phyloP scores from a whole-genome alignment of 2,888 invertebrate genomes.

The Allophyes oxyacanthae region DNA sequence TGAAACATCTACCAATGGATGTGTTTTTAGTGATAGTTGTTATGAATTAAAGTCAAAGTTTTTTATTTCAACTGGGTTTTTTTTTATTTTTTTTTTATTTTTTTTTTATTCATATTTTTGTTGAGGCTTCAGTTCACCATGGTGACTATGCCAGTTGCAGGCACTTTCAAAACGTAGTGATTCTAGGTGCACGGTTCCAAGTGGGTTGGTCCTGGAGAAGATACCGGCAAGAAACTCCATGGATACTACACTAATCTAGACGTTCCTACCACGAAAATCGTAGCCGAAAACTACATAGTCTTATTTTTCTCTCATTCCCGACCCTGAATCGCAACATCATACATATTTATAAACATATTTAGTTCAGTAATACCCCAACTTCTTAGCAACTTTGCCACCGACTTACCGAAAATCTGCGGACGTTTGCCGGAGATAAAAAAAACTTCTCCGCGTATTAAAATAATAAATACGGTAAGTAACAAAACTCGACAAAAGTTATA shows the following conservation, averaged over 20 bases:
- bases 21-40: not conserved
- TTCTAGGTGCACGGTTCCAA: too few species aligned
- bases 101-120: too few species aligned
- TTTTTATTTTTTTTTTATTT: too few species aligned
- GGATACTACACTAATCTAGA: too few species aligned
- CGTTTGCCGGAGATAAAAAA: conserved; percentile 50
- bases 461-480: conserved; percentile 74
- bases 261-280: too few species aligned
- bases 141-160: too few species aligned
- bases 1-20: conserved; percentile 23
- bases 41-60: conserved; percentile 9
- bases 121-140: too few species aligned
- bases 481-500: conserved; percentile 74
- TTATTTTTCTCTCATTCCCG: conserved; percentile 6
- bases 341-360: conserved; percentile 38
- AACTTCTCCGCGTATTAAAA: conserved; percentile 64
- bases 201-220: too few species aligned
- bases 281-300: not conserved
- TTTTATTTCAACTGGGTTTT: too few species aligned
- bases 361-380: conserved; percentile 26
- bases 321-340: conserved; percentile 23
- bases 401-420: conserved; percentile 39
- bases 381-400: conserved; percentile 23
- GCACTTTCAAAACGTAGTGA: too few species aligned
- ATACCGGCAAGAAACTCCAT: too few species aligned